Base-by-base conservation (phyloP, 1,140 invertebrate species). In the Drosophila truncata region DNA sequence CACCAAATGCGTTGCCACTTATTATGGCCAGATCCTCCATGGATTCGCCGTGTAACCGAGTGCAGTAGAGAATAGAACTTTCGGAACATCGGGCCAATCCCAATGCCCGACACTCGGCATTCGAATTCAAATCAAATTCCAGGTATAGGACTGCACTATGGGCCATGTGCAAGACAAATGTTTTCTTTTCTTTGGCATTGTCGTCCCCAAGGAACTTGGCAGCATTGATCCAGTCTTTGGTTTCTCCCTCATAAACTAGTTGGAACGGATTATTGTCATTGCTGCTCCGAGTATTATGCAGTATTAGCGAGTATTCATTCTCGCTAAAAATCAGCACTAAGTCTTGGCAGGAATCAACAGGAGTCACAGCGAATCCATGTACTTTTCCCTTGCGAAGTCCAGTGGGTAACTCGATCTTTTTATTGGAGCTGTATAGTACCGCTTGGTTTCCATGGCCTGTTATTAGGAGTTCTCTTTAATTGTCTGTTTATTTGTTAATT, bases 1-100 rank as follows among this genome's bases (percentile, higher is more conserved):
- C 91, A 13, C 92, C 92, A 59, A 92, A 92, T 10, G 82, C 88
- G 74, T 91, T 92, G 1, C 91, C 91, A 20, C 88, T 91, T 42
- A 92, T 69, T 29, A 92, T 60, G 14, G 80, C 39, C 13, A 92
- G 70, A 3, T 91, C 61, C 1, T 79, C 25, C 47, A 55, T 91
- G 25, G 14, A 20, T 3, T 33, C 46, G 0, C 91, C 91, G 41
- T 77, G 46, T 6, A 92, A 57, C 11, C 60, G 61, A 0, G 91
- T 76, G 44, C 77, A 78, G 49, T 92, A 92, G 0, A 92, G 47
- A 39, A 92, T 85, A 0, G 91, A 92, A 59, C 83, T 85, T 13
- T 92, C 91, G 6, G 55, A 76, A 20, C 80, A 91, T 10, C 77
- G 58, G 0, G 62, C 72, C 35, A 82, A 57, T 46, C 80, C 62